phyloP scores from a whole-genome alignment of 2,113 vertebrate genomes.

The Engraulis encrasicolus region DNA sequence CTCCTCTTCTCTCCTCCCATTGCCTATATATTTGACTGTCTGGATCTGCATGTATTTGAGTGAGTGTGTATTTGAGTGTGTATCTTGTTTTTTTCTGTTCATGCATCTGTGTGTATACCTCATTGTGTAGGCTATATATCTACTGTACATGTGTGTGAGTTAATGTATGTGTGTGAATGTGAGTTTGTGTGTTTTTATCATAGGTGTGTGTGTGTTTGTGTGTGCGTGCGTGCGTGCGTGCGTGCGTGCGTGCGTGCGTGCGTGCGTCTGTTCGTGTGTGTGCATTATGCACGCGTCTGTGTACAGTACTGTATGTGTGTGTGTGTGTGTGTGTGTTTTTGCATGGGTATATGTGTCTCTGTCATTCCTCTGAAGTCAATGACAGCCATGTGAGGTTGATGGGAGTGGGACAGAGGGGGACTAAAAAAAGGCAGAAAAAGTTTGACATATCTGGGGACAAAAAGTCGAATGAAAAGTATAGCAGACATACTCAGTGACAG shows the following conservation, averaged over 20 bases:
- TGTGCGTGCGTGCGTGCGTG: neutral
- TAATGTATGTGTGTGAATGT: slow-evolving; percentile 7
- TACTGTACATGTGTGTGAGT: neutral
- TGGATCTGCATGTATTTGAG: neutral
- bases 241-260: too few species aligned
- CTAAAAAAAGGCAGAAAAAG: neutral
- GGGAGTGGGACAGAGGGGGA: neutral
- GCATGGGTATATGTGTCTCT: neutral
- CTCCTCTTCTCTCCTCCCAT: too few species aligned
- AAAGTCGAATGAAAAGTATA: neutral
- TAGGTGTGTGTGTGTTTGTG: neutral
- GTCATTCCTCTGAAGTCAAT: neutral
- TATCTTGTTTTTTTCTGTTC: too few species aligned
- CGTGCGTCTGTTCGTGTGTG: too few species aligned
- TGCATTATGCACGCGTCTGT: too few species aligned
- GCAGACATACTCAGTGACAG: neutral
- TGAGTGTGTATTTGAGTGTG: neutral
- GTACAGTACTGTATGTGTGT: too few species aligned
- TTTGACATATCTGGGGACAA: neutral
- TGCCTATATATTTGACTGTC: neutral
- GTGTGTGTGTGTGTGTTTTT: neutral
- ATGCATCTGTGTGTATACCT: too few species aligned
- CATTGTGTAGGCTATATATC: too few species aligned
- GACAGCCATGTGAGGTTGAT: neutral
- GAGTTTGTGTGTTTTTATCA: neutral